Base-by-base conservation (phyloP, 1,140 invertebrate genomes). In the Temnothorax curvispinosus region DNA sequence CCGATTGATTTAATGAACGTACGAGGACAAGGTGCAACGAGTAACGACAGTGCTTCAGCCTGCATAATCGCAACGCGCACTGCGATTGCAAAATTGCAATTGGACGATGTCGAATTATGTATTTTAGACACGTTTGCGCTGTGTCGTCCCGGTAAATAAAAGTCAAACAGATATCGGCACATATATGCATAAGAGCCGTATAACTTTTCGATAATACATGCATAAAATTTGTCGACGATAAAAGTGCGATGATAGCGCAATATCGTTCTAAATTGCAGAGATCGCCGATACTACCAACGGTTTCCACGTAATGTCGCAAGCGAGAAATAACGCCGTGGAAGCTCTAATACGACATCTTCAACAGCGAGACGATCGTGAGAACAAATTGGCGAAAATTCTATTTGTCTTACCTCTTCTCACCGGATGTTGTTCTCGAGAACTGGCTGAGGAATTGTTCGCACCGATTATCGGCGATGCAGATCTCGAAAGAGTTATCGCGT, bases 51-150 rank as follows among this genome's bases (percentile, higher is more conserved):
- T 15, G 75, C 85, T n/a, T 87, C 93, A 3, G 82, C 78, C 3
- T 91, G 64, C 88, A 84, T 95, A 52, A 86, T 62, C 41, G 87
- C 90, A 74, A 86, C 92, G 71, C 89, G 94, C 92, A 88, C 89
- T 91, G 86, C 88, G 90, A 94, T 95, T 64, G 76, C 21, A 38
- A 94, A 96, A 62, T 80, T 97, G 32, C 94, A 95, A 6, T 94
- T 96, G 13, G 96, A 97, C 85, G 91, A 95, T 13, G 91, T 96
- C 80, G 97, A 97, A 86, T 91, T 97, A 2, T 96, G 96, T 35
- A 93, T 96, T 52, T 87, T 97, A 27, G 97, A 97, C 94, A 97
- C 96, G 2, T 93, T 97, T 15, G 93, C 97, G 27, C 93, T 97
- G 5, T 97, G 96, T 85, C 95, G 97, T 76, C 96, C 95, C 90